Conservation (phyloP, 2,113 vertebrate species). For the Hypocryptadius cinnamomeus region DNA sequence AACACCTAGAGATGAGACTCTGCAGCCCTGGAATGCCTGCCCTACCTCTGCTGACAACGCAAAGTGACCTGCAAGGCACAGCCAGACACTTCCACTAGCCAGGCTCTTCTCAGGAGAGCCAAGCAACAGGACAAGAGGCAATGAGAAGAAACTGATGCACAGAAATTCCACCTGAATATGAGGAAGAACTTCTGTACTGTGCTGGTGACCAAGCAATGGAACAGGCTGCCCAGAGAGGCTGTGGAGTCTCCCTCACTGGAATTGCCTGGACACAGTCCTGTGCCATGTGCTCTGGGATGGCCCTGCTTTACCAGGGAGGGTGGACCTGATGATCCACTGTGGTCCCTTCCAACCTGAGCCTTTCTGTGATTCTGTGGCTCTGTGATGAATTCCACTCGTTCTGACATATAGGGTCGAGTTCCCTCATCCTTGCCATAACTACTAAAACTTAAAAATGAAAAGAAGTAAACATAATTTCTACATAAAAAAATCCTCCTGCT, state of each 20-base stretch:
- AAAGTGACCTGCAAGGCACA: background rate
- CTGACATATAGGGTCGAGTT: background rate
- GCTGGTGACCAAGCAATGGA: background rate
- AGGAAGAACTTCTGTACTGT: background rate
- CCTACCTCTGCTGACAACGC: accelerated
- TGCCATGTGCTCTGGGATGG: background rate
- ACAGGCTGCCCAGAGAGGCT: background rate
- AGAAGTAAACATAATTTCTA: background rate
- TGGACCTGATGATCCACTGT: background rate
- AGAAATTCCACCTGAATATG: background rate
- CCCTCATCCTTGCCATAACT: background rate
- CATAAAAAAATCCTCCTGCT: background rate
- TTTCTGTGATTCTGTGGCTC: background rate
- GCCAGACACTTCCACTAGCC: background rate
- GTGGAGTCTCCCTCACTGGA: background rate
- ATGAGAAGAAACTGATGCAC: background rate
- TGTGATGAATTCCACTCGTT: background rate
- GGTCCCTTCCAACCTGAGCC: background rate
- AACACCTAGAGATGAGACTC: background rate
- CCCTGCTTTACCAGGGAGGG: background rate
- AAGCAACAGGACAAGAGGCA: background rate
- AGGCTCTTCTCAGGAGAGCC: background rate
- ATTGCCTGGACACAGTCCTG: background rate
- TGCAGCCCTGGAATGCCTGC: background rate
- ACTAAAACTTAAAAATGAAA: background rate